Evolutionary conservation across 2,888 invertebrate species (phyloP).

Genomic region (Leptinotarsa rubiginosa): DNA sequence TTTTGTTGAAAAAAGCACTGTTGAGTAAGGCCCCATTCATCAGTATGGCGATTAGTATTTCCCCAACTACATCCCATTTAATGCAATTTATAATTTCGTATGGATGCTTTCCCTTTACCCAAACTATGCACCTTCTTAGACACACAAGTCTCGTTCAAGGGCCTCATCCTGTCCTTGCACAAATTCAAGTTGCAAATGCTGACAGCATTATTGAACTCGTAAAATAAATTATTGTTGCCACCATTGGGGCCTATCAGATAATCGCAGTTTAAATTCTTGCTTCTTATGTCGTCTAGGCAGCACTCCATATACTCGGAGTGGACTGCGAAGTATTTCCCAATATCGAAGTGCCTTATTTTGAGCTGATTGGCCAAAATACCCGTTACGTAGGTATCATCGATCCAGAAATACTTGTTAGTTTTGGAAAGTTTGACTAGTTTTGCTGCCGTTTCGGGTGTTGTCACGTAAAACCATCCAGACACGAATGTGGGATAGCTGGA

Average conservation of each 20-base stretch:
- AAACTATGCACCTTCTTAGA: slow-evolving; percentile 62
- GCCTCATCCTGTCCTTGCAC: slow-evolving; percentile 68
- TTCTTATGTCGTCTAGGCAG: slow-evolving; percentile 75
- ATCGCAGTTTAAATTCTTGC: slow-evolving; percentile 73
- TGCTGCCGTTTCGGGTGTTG: slow-evolving; percentile 74
- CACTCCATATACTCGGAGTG: slow-evolving; percentile 81
- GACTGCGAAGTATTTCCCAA: slow-evolving; percentile 75
- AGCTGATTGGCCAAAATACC: slow-evolving; percentile 77
- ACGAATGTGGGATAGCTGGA: slow-evolving; percentile 79
- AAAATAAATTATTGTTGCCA: slow-evolving; percentile 77
- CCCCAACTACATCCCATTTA: slow-evolving; percentile 30
- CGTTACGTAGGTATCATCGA: slow-evolving; percentile 89
- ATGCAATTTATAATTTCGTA: slow-evolving; percentile 54
- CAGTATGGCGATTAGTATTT: not conserved
- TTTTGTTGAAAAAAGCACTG: not conserved
- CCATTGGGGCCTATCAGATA: slow-evolving; percentile 82
- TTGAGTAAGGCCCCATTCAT: not conserved
- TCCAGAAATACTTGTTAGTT: slow-evolving; percentile 84
- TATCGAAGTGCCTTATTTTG: slow-evolving; percentile 70
- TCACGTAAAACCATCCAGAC: slow-evolving; percentile 88
- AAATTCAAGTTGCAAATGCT: slow-evolving; percentile 71
- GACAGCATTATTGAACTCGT: slow-evolving; percentile 74
- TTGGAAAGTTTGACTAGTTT: slow-evolving; percentile 71
- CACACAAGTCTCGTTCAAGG: slow-evolving; percentile 73
- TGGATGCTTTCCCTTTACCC: slow-evolving; percentile 55